phyloP scores from a whole-genome alignment of 2,113 vertebrate genomes.

The Rhinichthys klamathensis region DNA sequence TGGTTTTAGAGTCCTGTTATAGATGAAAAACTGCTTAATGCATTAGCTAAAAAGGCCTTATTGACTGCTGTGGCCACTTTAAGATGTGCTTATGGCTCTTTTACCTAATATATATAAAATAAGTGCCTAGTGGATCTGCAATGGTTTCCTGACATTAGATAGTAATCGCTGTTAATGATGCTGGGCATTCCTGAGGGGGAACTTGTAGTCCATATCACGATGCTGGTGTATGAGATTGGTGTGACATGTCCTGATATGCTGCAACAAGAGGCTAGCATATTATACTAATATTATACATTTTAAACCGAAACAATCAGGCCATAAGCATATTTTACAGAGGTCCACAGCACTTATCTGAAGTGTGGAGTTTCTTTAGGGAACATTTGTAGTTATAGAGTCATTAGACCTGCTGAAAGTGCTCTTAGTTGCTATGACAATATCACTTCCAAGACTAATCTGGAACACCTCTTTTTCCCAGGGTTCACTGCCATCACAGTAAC shows the following conservation, averaged over 20 bases:
- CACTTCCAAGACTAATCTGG: slow-evolving; percentile 65
- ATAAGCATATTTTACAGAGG: slow-evolving; percentile 52
- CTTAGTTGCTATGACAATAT: slow-evolving; percentile 43
- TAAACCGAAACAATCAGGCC: not conserved
- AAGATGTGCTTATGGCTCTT: slow-evolving; percentile 54
- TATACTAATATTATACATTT: not conserved
- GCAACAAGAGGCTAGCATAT: not conserved
- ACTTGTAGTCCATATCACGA: not conserved
- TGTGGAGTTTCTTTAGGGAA: slow-evolving; percentile 23
- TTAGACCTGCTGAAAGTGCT: slow-evolving; percentile 42
- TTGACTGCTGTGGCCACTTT: slow-evolving; percentile 40
- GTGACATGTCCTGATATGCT: not conserved
- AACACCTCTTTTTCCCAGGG: slow-evolving; percentile 84
- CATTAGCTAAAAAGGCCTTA: slow-evolving; percentile 27
- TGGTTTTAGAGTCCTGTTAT: not conserved
- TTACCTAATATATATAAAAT: not conserved
- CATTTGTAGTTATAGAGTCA: slow-evolving; percentile 47
- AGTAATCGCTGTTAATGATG: not conserved
- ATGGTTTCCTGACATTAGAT: not conserved
- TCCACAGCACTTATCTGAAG: slow-evolving; percentile 48
- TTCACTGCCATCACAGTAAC: slow-evolving; percentile 97
- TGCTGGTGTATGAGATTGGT: not conserved
- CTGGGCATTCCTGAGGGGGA: not conserved
- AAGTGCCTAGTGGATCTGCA: not conserved
- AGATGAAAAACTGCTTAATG: not conserved